Conservation (phyloP, 2,113 vertebrate species). For the Bubalus kerabau region DNA sequence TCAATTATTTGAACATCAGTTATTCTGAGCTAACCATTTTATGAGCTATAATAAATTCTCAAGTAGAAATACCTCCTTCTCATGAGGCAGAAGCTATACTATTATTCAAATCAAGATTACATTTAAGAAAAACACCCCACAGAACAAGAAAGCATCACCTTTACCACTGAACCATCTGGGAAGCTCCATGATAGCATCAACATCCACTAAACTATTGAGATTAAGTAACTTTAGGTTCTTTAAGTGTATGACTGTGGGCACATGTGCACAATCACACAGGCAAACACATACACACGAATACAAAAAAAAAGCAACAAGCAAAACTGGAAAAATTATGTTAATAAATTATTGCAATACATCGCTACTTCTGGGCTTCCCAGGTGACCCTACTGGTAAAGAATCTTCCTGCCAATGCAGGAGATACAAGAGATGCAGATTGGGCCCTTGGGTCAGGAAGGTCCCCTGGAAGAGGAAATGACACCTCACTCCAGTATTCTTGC, state of each 20-base stretch:
- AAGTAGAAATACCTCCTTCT: not conserved
- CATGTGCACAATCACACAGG: not conserved
- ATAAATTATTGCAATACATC: not conserved
- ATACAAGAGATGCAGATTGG: not conserved
- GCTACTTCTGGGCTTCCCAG: not conserved
- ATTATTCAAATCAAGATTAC: not conserved
- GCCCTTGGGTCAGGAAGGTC: not conserved
- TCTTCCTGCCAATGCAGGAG: not conserved
- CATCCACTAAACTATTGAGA: not conserved
- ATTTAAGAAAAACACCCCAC: not conserved
- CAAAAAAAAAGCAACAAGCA: not conserved
- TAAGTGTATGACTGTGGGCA: not conserved
- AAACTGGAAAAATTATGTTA: not conserved
- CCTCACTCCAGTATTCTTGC: not conserved
- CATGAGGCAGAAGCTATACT: not conserved
- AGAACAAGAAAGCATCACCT: not conserved
- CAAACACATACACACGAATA: not conserved
- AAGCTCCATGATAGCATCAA: not conserved
- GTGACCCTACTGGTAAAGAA: not conserved
- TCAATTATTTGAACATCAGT: not conserved
- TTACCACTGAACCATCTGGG: not conserved
- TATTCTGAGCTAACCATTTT: not conserved
- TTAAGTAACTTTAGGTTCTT: not conserved
- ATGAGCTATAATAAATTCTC: not conserved
- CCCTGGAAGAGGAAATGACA: not conserved